These are phyloP conservation scores for Mionectes macconnelli DNA, from an alignment of 2,113 vertebrate species.

Conservation along the genomic window DNA sequence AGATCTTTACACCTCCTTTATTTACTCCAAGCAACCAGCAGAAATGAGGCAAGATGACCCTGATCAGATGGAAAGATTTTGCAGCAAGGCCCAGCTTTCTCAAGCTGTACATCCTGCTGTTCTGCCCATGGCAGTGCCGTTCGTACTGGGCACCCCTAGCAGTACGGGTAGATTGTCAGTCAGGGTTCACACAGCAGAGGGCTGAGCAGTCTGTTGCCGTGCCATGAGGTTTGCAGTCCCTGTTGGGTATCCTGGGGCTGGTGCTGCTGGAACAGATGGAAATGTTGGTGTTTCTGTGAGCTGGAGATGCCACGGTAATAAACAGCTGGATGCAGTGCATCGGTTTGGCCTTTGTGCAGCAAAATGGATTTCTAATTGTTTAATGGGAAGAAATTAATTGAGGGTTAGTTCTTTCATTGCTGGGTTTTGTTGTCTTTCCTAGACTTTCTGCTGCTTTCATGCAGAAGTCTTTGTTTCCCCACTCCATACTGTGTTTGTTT, in stretches of 20 bases:
- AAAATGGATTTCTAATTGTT: neutral
- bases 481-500: neutral
- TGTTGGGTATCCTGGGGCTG: neutral
- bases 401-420: neutral
- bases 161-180: neutral
- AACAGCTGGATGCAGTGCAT: neutral
- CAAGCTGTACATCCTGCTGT: neutral
- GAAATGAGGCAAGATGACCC: neutral
- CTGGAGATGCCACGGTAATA: neutral
- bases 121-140: neutral
- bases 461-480: neutral
- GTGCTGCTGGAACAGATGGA: neutral
- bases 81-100: neutral
- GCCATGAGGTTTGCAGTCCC: neutral
- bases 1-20: slow-evolving; percentile 51
- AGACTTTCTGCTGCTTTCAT: neutral
- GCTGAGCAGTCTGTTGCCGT: neutral
- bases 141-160: neutral
- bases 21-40: neutral
- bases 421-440: neutral
- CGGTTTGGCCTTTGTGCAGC: neutral
- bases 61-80: neutral
- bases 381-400: neutral
- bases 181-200: neutral
- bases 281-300: neutral